A percentile compares a stretch with the other conserved stretches of the same genome.
These are phyloP conservation scores for Aphaenogaster ashmeadi DNA, from an alignment of 1,140 invertebrate genomes.

Conservation along the genomic window DNA sequence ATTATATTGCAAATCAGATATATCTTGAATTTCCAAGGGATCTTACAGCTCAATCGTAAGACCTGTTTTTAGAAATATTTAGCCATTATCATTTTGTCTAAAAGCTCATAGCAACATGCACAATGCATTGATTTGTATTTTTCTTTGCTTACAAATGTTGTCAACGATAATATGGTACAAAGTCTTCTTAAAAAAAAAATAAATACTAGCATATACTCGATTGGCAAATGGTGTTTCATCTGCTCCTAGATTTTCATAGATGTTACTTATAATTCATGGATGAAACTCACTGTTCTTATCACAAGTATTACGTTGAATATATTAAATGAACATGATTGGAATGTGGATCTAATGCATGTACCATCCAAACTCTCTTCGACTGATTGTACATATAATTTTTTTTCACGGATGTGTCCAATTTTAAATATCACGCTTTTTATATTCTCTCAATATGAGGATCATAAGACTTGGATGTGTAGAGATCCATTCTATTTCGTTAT, in stretches of 20 bases:
- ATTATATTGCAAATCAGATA: constrained; percentile 60
- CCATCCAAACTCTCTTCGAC: background rate
- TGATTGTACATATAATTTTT: constrained; percentile 12
- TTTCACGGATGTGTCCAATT: background rate
- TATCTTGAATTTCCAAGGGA: constrained; percentile 40
- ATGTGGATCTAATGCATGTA: constrained; percentile 46
- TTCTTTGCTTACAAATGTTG: constrained; percentile 52
- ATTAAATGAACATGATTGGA: constrained; percentile 35
- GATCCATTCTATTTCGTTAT: constrained; percentile 14
- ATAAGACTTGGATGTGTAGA: constrained; percentile 24
- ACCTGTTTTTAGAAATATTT: constrained; percentile 58
- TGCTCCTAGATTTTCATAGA: constrained; percentile 35
- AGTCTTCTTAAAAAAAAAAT: background rate
- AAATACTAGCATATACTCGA: background rate
- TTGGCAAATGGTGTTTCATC: constrained; percentile 32
- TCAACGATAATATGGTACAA: constrained; percentile 7
- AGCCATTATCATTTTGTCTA: constrained; percentile 45
- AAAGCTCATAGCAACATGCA: constrained; percentile 50
- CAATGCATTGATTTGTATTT: constrained; percentile 58
- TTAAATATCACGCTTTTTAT: constrained; percentile 21
- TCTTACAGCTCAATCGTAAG: constrained; percentile 40
- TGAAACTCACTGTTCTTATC: constrained; percentile 13
- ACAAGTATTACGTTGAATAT: constrained; percentile 44
- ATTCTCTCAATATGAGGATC: background rate
- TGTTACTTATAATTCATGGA: constrained; percentile 19